Percentiles rank a stretch among this genome's conserved stretches.
These are phyloP conservation scores for Heliconius hortense DNA, from an alignment of 2,888 invertebrate species.

Conservation along the genomic window DNA sequence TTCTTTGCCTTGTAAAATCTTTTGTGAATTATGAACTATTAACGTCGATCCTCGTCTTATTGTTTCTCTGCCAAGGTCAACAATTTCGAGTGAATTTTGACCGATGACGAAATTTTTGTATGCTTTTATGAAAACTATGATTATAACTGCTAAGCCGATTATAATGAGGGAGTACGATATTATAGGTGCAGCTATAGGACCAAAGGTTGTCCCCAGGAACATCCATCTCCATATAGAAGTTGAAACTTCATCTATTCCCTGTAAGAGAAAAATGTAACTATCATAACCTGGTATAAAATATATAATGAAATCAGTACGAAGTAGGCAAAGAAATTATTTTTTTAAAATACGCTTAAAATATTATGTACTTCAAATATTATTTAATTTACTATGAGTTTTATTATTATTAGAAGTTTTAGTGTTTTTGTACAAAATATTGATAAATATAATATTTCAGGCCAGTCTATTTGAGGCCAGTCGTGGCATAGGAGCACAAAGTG, in stretches of 20 bases:
- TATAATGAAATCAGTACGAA: background rate
- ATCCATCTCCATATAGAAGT: conserved; percentile 91
- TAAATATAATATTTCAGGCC: too few species aligned
- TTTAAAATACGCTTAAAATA: too few species aligned
- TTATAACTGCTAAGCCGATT: conserved; percentile 84
- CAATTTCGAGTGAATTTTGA: conserved; percentile 86
- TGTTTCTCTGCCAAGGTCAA: conserved; percentile 89
- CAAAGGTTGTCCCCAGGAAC: conserved; percentile 89
- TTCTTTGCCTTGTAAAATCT: conserved; percentile 82
- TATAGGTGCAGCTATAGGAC: conserved; percentile 86
- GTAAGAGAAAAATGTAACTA: conserved; percentile 44
- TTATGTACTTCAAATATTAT: too few species aligned
- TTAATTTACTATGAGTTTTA: too few species aligned
- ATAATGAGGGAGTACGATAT: conserved; percentile 88
- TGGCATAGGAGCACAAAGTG: too few species aligned
- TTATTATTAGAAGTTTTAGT: too few species aligned
- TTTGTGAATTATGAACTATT: conserved; percentile 82
- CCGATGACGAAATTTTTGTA: conserved; percentile 89
- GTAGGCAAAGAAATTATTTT: background rate
- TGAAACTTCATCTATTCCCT: conserved; percentile 90
- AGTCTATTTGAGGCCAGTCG: too few species aligned
- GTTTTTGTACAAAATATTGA: too few species aligned
- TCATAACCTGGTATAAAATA: background rate
- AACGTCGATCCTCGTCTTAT: conserved; percentile 85
- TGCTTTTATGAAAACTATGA: conserved; percentile 86